Evolutionary conservation across 1,140 invertebrate genomes (phyloP).

Genomic region (Cotesia typhae): DNA sequence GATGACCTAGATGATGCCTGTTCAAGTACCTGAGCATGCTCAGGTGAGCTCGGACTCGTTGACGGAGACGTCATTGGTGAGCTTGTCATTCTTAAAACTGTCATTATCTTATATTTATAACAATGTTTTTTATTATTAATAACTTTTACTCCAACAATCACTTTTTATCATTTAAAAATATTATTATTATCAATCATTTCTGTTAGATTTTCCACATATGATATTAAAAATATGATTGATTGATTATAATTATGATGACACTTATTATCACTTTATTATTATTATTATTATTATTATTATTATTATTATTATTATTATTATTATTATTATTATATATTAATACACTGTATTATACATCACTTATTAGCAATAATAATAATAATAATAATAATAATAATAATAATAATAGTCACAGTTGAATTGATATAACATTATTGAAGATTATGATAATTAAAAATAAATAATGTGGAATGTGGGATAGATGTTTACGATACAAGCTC

Average conservation of each 20-base stretch:
- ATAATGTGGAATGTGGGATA: conserved; percentile 17
- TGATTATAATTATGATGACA: too few relatives aligned
- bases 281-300: too few relatives aligned
- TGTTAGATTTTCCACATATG: background rate
- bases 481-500: conserved; percentile 55
- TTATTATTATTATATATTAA: too few relatives aligned
- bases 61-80: conserved; percentile 58
- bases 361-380: too few relatives aligned
- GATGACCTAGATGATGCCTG: conserved; percentile 42
- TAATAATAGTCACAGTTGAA: too few relatives aligned
- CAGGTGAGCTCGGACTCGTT: conserved; percentile 52
- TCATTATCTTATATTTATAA: conserved; percentile 50
- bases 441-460: background rate
- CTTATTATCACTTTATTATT: too few relatives aligned
- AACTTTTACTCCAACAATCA: background rate
- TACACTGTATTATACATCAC: too few relatives aligned
- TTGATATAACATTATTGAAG: too few relatives aligned
- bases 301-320: too few relatives aligned
- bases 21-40: conserved; percentile 49
- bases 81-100: conserved; percentile 60
- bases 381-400: too few relatives aligned
- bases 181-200: background rate
- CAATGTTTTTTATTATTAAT: background rate
- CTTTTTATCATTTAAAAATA: background rate
- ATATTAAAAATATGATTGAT: background rate